phyloP scores from a whole-genome alignment of 2,113 vertebrate genomes.

The Pelobates fuscus region DNA sequence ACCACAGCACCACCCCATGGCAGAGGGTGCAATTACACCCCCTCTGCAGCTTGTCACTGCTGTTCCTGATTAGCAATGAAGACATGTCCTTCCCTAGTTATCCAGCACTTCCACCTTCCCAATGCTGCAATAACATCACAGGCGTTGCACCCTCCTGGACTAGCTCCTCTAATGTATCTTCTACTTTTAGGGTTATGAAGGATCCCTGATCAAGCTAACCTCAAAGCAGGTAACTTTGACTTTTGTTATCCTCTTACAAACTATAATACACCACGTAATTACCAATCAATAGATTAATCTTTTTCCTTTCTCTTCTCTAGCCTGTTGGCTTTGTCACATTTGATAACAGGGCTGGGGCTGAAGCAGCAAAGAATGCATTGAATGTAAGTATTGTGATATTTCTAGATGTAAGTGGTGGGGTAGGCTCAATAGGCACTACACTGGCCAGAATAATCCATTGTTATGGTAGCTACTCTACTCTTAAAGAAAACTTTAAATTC shows the following conservation, averaged over 20 bases:
- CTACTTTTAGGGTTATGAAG: constrained; percentile 92
- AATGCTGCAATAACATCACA: constrained; percentile 27
- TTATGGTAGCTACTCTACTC: no score
- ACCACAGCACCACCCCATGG: constrained; percentile 40
- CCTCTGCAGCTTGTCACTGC: constrained; percentile 49
- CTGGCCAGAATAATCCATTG: no score
- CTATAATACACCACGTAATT: no score
- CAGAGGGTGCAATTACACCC: constrained; percentile 46
- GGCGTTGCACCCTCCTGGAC: not conserved
- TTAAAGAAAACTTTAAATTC: no score
- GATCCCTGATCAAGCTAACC: constrained; percentile 97
- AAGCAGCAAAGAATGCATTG: constrained; percentile 94
- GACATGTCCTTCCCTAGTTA: constrained; percentile 35
- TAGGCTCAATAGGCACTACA: no score
- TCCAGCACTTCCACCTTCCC: constrained; percentile 44
- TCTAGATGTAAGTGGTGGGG: no score
- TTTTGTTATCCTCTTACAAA: no score
- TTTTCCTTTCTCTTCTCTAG: constrained; percentile 65
- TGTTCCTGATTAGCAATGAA: constrained; percentile 29
- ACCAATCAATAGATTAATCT: no score
- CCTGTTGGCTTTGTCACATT: constrained; percentile 98
- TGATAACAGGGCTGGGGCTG: constrained; percentile 91
- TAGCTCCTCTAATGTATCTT: constrained; percentile 54
- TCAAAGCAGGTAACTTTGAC: constrained; percentile 96
- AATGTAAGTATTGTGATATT: constrained; percentile 96